phyloP scores from a whole-genome alignment of 2,797 vertebrate species.

The Microhierax caerulescens region DNA sequence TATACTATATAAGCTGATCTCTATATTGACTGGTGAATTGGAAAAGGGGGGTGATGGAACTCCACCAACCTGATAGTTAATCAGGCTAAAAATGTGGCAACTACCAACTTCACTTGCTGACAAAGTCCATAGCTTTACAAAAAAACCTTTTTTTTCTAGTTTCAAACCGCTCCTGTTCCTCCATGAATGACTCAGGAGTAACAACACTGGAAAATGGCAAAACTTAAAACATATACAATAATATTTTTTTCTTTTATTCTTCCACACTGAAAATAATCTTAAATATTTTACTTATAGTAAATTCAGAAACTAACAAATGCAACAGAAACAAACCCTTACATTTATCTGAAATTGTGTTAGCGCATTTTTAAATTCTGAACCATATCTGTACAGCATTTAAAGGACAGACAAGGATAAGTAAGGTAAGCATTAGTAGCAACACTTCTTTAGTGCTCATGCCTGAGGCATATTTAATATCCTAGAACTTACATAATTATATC shows the following conservation, averaged over 20 bases:
- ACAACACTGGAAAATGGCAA: not conserved
- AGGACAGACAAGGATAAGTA: slow-evolving; percentile 18
- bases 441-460: slow-evolving; percentile 3
- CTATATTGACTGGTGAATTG: not conserved
- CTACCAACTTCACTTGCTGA: not conserved
- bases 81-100: not conserved
- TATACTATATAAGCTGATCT: not conserved
- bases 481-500: slow-evolving; percentile 1
- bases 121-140: not conserved
- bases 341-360: not conserved
- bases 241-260: not conserved
- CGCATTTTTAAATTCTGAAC: slow-evolving; percentile 5
- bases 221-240: not conserved
- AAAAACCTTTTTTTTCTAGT: not conserved
- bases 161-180: not conserved
- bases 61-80: not conserved
- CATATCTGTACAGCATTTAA: not conserved
- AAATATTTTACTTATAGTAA: not conserved
- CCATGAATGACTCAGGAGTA: not conserved
- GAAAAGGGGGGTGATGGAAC: not conserved
- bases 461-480: slow-evolving; percentile 8
- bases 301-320: not conserved
- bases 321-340: not conserved
- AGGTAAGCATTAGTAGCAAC: slow-evolving; percentile 21
- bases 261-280: not conserved